phyloP scores from a whole-genome alignment of 1,140 invertebrate genomes.

The Sycophila sp. region DNA sequence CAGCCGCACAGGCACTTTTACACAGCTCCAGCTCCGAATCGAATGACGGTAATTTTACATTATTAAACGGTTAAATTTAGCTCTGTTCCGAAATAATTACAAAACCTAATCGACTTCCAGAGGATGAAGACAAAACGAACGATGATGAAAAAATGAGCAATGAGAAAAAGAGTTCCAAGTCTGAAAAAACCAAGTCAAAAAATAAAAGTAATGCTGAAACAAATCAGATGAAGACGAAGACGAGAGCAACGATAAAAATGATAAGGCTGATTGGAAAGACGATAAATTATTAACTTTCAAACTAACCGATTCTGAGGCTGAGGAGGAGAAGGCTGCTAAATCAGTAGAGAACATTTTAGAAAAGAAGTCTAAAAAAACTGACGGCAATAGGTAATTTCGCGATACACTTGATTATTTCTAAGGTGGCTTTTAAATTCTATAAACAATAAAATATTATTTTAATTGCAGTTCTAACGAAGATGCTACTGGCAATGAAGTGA shows the following conservation, averaged over 20 bases:
- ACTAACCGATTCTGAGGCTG: slow-evolving; percentile 54
- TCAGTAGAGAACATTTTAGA: slow-evolving; percentile 4
- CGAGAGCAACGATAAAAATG: slow-evolving; percentile 30
- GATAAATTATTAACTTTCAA: slow-evolving; percentile 54
- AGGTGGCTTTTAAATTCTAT: too few species aligned
- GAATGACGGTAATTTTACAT: slow-evolving; percentile 44
- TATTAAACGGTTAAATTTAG: too few species aligned
- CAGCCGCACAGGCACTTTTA: slow-evolving; percentile 48
- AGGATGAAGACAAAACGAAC: background rate
- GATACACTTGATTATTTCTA: too few species aligned
- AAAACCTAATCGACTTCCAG: too few species aligned
- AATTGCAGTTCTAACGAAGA: slow-evolving; percentile 27
- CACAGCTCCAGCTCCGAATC: slow-evolving; percentile 53
- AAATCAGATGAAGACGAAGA: too few species aligned
- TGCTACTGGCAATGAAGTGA: slow-evolving; percentile 19
- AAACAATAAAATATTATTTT: slow-evolving; percentile 20
- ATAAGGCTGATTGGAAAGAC: slow-evolving; percentile 53
- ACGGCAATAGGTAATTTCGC: too few species aligned
- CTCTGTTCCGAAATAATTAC: too few species aligned
- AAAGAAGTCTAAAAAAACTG: too few species aligned
- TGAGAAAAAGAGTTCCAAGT: too few species aligned
- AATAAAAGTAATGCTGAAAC: slow-evolving; percentile 25
- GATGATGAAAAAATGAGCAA: background rate
- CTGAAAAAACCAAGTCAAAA: too few species aligned
- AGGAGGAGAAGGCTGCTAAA: slow-evolving; percentile 45